Evolutionary conservation across 2,797 vertebrate species (phyloP), one percentile per base, ranked within the genome.

Genomic region (Poeciliopsis presidionis): DNA sequence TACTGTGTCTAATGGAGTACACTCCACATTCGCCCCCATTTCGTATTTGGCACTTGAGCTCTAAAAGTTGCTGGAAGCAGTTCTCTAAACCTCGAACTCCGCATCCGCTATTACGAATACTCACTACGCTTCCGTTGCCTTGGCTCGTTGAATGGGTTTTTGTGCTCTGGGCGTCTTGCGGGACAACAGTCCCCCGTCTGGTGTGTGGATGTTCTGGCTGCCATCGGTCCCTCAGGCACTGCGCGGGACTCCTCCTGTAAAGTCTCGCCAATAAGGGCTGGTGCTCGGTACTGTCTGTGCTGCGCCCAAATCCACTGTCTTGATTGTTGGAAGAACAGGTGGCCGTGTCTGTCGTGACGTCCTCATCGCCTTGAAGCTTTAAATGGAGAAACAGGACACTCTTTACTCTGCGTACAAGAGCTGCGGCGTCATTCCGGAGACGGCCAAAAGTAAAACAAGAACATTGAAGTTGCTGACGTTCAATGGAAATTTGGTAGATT

Each of bases 31-130:
- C 97, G 0, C 96, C 96, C 0, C 95, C 96, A 43, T 97, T 98
- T 25, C 94, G 92, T 78, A 99, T 98, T 94, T 98, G 97, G 93
- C 98, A 98, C 86, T 98, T 99, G 70, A 98, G 96, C 92, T 98
- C 97, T 88, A 99, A 81, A 13, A 99, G 96, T 91, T 99, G 97
- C 79, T 96, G 96, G 90, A 98, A 98, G 45, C 95, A 95, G 86
- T 98, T 97, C 69, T 94, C 94, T 45, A 92, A 88, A 78, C 91
- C 94, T 3, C 94, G 69, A 33, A 94, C 92, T 8, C 89, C 95
- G 30, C 95, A 93, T 74, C 87, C 75, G 36, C 94, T 69, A 71
- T 89, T 90, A 25, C 78, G 84, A 75, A 90, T 85, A 75, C 85
- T 90, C 77, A 91, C 78, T 0, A 90, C 75, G 2, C 81, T 84